These are phyloP conservation scores for Apis florea DNA, from an alignment of 1,140 invertebrate genomes.

Conservation along the genomic window DNA sequence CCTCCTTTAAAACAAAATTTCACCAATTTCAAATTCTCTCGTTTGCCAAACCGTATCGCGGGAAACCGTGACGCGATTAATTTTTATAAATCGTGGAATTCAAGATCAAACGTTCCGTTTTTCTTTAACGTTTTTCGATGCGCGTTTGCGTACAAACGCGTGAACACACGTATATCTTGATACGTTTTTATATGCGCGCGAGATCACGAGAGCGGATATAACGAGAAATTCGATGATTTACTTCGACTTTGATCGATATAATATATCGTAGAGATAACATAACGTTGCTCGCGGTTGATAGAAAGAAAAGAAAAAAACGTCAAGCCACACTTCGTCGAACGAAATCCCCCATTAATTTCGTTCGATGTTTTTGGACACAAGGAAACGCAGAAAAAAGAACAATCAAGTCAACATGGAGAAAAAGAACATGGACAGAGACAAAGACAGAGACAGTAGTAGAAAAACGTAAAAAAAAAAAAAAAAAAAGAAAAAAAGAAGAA, in stretches of 20 bases:
- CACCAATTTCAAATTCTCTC: conserved; percentile 57
- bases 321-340: conserved; percentile 64
- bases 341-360: conserved; percentile 63
- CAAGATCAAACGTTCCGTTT: background rate
- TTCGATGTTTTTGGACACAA: conserved; percentile 57
- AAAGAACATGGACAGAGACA: conserved; percentile 72
- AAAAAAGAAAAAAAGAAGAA: conserved; percentile 29
- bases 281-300: no score
- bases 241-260: no score
- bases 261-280: no score
- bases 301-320: background rate
- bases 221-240: no score
- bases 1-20: conserved; percentile 88
- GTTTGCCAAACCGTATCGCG: conserved; percentile 7
- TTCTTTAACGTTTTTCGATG: background rate
- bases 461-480: conserved; percentile 42
- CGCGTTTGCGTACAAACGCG: background rate
- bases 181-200: background rate
- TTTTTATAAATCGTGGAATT: background rate
- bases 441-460: conserved; percentile 70
- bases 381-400: conserved; percentile 63
- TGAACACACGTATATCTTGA: background rate
- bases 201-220: background rate
- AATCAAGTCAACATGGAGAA: conserved; percentile 69
- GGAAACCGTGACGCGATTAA: background rate